Percentiles rank a stretch among this genome's conserved stretches.
Conservation (phyloP, 2,888 invertebrate genomes). For the Melolontha melolontha region DNA sequence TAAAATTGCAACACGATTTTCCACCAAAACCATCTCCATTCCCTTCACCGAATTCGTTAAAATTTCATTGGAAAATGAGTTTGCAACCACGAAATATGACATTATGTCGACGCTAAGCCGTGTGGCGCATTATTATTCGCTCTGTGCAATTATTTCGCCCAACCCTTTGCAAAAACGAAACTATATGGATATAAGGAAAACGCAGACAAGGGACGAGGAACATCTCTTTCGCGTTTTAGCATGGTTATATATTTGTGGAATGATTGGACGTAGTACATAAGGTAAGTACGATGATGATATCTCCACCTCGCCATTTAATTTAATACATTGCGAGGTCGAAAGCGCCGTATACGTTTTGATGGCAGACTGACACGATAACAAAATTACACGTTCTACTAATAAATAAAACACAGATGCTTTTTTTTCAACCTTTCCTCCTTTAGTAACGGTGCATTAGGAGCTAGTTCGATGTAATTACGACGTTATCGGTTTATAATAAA, state of each 20-base stretch:
- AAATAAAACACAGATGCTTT: slow-evolving; percentile 45
- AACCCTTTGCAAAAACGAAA: no score
- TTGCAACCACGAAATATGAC: no score
- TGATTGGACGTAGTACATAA: slow-evolving; percentile 45
- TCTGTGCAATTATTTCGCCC: no score
- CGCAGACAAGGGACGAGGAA: slow-evolving; percentile 8
- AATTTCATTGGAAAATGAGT: no score
- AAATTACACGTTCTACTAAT: slow-evolving; percentile 50
- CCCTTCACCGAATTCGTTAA: no score
- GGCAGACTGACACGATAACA: slow-evolving; percentile 50
- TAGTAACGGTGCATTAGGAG: slow-evolving; percentile 21
- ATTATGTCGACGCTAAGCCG: no score
- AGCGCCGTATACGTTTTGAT: slow-evolving; percentile 44
- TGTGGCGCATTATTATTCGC: no score
- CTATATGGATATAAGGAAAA: neutral
- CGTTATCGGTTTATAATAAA: slow-evolving; percentile 37
- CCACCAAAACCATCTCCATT: no score
- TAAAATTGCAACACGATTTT: no score
- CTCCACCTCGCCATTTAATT: slow-evolving; percentile 49
- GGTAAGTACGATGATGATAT: slow-evolving; percentile 31
- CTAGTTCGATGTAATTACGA: slow-evolving; percentile 32
- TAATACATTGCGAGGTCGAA: slow-evolving; percentile 32
- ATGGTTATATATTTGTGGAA: neutral
- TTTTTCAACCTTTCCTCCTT: slow-evolving; percentile 24
- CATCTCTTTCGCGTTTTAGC: slow-evolving; percentile 24